phyloP scores from a whole-genome alignment of 2,888 invertebrate genomes.

The Neoitamus cyanurus region DNA sequence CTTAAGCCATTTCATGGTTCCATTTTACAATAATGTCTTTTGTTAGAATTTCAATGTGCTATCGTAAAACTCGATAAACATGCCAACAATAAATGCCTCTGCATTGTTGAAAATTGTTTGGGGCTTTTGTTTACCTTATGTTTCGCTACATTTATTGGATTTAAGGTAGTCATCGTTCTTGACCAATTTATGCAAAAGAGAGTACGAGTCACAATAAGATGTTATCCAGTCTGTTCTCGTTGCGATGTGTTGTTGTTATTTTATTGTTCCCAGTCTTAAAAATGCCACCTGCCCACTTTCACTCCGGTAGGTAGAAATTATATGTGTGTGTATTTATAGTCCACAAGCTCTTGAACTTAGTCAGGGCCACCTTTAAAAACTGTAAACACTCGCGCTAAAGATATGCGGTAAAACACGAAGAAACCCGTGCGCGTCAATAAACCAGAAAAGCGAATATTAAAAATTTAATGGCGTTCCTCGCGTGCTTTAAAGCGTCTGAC shows the following conservation, averaged over 20 bases:
- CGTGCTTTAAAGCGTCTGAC: not conserved
- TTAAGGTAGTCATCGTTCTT: not conserved
- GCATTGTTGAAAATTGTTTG: too few species aligned
- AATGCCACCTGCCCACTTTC: not conserved
- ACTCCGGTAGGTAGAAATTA: not conserved
- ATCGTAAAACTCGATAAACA: too few species aligned
- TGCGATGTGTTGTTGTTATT: not conserved
- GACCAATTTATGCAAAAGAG: too few species aligned
- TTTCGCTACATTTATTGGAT: too few species aligned
- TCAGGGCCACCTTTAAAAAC: not conserved
- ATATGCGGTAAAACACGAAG: not conserved
- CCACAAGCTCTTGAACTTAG: not conserved
- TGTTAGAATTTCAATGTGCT: too few species aligned
- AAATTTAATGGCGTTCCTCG: not conserved
- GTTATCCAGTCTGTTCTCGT: too few species aligned
- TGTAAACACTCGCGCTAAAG: not conserved
- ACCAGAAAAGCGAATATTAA: not conserved
- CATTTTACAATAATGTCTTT: too few species aligned
- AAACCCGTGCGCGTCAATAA: not conserved
- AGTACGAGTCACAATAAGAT: too few species aligned
- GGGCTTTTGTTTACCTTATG: not conserved
- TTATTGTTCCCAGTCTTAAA: not conserved
- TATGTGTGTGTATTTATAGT: not conserved
- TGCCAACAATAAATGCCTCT: too few species aligned
- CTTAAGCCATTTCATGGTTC: too few species aligned